These are phyloP conservation scores for Acrossocheilus wenchowensis DNA, from an alignment of 2,797 vertebrate genomes.

Conservation along the genomic window DNA sequence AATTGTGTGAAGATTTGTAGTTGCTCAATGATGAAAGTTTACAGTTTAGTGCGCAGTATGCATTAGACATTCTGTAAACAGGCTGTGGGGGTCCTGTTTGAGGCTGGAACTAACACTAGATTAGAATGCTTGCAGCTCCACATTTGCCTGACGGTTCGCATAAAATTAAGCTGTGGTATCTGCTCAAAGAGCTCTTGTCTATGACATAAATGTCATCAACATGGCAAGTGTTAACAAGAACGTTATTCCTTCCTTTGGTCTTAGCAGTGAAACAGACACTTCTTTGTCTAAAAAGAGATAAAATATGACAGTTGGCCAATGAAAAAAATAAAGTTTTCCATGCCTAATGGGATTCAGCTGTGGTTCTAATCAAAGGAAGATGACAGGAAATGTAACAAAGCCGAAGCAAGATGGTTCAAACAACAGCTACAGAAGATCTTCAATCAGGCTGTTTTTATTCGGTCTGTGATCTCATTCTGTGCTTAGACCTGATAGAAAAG, in stretches of 20 bases:
- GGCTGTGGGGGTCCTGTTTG: not conserved
- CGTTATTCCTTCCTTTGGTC: not conserved
- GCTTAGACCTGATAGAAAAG: not conserved
- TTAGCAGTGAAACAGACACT: slow-evolving; percentile 44
- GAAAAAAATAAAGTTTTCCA: slow-evolving; percentile 67
- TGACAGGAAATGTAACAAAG: slow-evolving; percentile 74
- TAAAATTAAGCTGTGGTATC: not conserved
- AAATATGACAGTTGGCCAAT: slow-evolving; percentile 62
- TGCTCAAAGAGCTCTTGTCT: slow-evolving; percentile 26
- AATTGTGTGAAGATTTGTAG: not conserved
- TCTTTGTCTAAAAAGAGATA: slow-evolving; percentile 48
- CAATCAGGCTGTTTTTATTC: slow-evolving; percentile 37
- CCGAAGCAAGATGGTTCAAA: slow-evolving; percentile 65
- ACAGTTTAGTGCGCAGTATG: not conserved
- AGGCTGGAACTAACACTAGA: not conserved
- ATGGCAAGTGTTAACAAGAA: slow-evolving; percentile 56
- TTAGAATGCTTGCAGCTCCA: slow-evolving; percentile 9
- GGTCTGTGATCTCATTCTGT: slow-evolving; percentile 24
- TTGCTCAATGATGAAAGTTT: not conserved
- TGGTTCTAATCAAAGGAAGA: slow-evolving; percentile 79
- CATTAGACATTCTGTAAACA: not conserved
- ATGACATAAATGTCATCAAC: slow-evolving; percentile 44
- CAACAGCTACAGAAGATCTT: slow-evolving; percentile 64
- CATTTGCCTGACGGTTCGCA: not conserved
- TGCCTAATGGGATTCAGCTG: slow-evolving; percentile 80